Base-by-base conservation (phyloP, 2,888 invertebrate species). In the Miltochrista miniata region DNA sequence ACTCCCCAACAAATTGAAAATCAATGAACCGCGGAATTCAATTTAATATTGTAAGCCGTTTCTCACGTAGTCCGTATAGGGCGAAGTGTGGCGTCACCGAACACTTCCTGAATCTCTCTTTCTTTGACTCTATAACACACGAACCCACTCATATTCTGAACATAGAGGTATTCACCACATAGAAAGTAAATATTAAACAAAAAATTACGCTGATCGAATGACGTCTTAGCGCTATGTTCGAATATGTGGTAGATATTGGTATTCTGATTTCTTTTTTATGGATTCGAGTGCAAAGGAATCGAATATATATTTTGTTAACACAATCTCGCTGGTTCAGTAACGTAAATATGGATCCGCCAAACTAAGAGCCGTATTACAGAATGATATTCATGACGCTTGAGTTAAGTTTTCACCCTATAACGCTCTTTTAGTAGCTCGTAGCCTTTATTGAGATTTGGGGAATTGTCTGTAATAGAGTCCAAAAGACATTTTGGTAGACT, bases 21-120 rank as follows among this genome's bases (percentile, higher is more conserved):
- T 92, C 93, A 93, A 93, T 93, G 93, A 93, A 93, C 93, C 93
- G 92, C 93, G 92, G 93, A 93, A 93, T 93, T 93, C 93, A 93
- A 93, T 93, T 93, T 93, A 92, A 93, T 93, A 93, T 93, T 93
- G 93, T 93, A 93, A 93, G 90, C 92, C 90, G 90, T 92, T 91
- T 86, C 87, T 90, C 88, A 87, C 86, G 81, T 78, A 75, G 76
- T 5, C 73, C 72, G 72, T 75, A 79, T 74, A 68, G 74, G 73
- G 70, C 61, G 64, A 74, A 8, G 77, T 42, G 59, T 60, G 64
- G 72, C 79, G 76, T 71, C 80, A 72, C 74, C 74, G 81, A 79
- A 76, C 81, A 79, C 81, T 83, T 74, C 70, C 66, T 77, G 76
- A 24, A 81, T 82, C 82, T 82, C 82, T 84, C 79, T 77, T 81